Percentiles rank a stretch among this genome's conserved stretches.
phyloP scores from a whole-genome alignment of 2,888 invertebrate genomes.

The Syrphus vitripennis region DNA sequence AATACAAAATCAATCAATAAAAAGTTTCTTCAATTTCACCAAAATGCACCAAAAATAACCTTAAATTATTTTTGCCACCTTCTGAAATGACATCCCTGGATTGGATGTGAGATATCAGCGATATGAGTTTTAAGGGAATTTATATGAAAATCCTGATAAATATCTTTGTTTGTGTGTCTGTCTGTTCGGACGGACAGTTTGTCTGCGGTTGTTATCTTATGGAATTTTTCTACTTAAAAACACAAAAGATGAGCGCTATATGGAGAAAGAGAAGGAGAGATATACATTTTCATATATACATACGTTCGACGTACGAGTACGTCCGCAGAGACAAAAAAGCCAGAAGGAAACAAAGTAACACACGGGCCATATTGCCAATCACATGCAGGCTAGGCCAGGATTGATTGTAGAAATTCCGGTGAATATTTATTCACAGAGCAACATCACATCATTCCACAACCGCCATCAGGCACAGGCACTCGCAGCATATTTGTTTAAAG shows the following conservation, averaged over 20 bases:
- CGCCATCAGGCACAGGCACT: not conserved
- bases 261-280: not conserved
- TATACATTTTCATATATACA: too few species aligned
- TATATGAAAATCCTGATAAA: constrained; percentile 61
- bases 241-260: constrained; percentile 24
- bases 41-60: too few species aligned
- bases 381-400: constrained; percentile 34
- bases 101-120: constrained; percentile 59
- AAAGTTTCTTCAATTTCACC: too few species aligned
- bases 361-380: constrained; percentile 59
- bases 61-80: too few species aligned
- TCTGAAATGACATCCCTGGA: not conserved
- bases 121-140: constrained; percentile 70
- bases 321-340: not conserved
- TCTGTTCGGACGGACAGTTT: constrained; percentile 61
- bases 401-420: constrained; percentile 65
- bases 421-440: too few species aligned
- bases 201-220: constrained; percentile 69
- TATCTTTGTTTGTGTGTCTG: constrained; percentile 63
- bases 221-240: constrained; percentile 68
- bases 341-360: constrained; percentile 37
- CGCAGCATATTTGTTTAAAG: not conserved
- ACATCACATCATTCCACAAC: too few species aligned
- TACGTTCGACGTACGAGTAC: too few species aligned
- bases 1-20: too few species aligned